phyloP scores from a whole-genome alignment of 2,113 vertebrate genomes.

The Nanger granti region DNA sequence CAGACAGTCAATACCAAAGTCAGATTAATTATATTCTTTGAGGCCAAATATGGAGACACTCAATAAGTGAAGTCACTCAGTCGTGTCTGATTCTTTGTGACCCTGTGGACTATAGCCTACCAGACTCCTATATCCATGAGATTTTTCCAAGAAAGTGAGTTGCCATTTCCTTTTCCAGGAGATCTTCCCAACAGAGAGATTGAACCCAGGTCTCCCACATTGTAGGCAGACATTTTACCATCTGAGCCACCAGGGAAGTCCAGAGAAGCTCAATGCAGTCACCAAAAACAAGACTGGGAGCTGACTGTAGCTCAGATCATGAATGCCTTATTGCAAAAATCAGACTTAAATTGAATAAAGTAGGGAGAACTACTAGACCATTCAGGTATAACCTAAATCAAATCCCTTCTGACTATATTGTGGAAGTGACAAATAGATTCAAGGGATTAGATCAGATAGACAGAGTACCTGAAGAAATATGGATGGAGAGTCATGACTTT shows the following conservation, averaged over 20 bases:
- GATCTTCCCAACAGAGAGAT: neutral
- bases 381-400: neutral
- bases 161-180: neutral
- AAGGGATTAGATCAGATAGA: neutral
- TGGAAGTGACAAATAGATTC: neutral
- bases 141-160: neutral
- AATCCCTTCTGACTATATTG: neutral
- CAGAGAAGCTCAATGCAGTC: neutral
- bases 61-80: neutral
- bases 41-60: neutral
- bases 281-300: neutral
- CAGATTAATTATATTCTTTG: neutral
- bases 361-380: neutral
- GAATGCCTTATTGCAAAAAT: neutral
- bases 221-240: fast-evolving
- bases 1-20: neutral
- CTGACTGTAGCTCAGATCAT: neutral
- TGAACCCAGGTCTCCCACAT: neutral
- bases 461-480: neutral
- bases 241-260: neutral
- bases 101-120: neutral
- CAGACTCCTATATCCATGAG: neutral
- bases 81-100: neutral
- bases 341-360: neutral
- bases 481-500: neutral